Percentiles rank a stretch among this genome's conserved stretches.
phyloP scores from a whole-genome alignment of 2,888 invertebrate species.

The Piscicola geometra region DNA sequence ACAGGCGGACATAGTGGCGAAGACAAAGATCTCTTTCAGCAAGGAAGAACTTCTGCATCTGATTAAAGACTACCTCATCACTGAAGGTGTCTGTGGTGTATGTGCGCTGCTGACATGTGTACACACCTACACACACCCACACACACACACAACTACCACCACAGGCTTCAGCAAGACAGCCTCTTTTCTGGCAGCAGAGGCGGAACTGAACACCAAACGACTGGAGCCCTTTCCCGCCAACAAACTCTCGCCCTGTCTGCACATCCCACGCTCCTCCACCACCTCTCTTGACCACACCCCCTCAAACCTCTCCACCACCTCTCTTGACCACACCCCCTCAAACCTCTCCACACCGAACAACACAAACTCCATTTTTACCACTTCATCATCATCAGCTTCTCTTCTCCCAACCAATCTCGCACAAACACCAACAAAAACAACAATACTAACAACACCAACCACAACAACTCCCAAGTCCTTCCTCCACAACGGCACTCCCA shows the following conservation, averaged over 20 bases:
- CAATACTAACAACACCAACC: background rate
- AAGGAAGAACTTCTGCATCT: conserved; percentile 85
- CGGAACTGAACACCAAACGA: background rate
- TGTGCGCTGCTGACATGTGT: background rate
- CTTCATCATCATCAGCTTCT: background rate
- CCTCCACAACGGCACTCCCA: background rate
- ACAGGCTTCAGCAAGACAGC: background rate
- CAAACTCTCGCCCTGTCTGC: background rate
- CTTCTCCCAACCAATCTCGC: too few species aligned
- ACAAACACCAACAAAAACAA: too few species aligned
- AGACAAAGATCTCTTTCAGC: conserved; percentile 90
- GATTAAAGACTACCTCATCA: conserved; percentile 78
- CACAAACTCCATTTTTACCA: too few species aligned
- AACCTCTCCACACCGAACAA: background rate
- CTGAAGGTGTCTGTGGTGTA: conserved; percentile 64
- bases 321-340: too few species aligned
- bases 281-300: background rate
- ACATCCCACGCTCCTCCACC: background rate
- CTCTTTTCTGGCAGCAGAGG: background rate
- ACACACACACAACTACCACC: background rate
- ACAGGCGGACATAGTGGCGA: conserved; percentile 85
- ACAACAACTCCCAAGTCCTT: background rate
- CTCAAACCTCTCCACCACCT: background rate
- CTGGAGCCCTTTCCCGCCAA: conserved; percentile 12
- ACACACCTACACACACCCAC: background rate